A percentile compares a stretch with the other conserved stretches of the same genome.
phyloP scores from a whole-genome alignment of 2,113 vertebrate species.

The Carassius carassius region DNA sequence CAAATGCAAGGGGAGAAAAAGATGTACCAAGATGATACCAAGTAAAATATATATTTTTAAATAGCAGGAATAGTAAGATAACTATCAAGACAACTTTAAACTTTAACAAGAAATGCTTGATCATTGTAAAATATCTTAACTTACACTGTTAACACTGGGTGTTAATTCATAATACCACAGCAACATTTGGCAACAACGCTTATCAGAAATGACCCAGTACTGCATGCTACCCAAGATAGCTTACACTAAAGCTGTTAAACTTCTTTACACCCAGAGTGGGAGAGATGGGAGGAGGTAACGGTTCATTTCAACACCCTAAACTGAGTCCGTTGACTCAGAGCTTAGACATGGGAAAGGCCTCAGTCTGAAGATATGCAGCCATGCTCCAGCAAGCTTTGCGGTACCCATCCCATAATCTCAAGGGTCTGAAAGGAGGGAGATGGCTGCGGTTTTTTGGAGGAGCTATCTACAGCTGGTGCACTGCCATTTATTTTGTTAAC shows the following conservation, averaged over 20 bases:
- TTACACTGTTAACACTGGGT: neutral
- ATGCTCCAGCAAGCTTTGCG: slow-evolving; percentile 66
- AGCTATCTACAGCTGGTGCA: slow-evolving; percentile 68
- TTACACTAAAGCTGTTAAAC: slow-evolving; percentile 46
- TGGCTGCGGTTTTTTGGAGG: slow-evolving; percentile 53
- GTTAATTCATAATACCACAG: slow-evolving; percentile 5
- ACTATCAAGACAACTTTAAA: neutral
- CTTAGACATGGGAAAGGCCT: slow-evolving; percentile 75
- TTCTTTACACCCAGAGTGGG: slow-evolving; percentile 58
- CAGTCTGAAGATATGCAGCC: slow-evolving; percentile 73
- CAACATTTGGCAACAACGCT: neutral
- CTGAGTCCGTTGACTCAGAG: slow-evolving; percentile 52
- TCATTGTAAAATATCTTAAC: neutral
- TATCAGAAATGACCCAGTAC: slow-evolving; percentile 13
- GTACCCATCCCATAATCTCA: slow-evolving; percentile 50
- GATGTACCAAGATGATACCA: neutral
- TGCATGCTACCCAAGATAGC: slow-evolving; percentile 25
- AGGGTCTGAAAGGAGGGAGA: slow-evolving; percentile 32
- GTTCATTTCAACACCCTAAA: slow-evolving; percentile 54
- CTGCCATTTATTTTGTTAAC: slow-evolving; percentile 77
- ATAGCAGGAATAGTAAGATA: neutral
- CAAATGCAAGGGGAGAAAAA: neutral
- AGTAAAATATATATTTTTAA: neutral
- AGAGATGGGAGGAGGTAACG: slow-evolving; percentile 47
- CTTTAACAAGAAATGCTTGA: slow-evolving; percentile 4